Evolutionary conservation across 1,140 invertebrate genomes (phyloP).

Genomic region (Trachymyrmex septentrionalis): DNA sequence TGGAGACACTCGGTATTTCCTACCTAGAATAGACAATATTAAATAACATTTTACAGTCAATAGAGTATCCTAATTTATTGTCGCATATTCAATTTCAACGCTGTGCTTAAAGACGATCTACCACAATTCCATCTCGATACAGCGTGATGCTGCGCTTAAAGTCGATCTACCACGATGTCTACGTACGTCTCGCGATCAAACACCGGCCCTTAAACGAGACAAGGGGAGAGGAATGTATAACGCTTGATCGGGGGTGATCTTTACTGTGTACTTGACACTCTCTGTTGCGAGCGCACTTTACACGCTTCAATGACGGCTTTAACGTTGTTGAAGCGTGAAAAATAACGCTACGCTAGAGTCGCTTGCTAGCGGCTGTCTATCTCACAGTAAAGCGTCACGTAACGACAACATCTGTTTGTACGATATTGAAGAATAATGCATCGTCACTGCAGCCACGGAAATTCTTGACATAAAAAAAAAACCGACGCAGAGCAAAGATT

Average conservation of each 20-base stretch:
- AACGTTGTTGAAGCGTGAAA: slow-evolving; percentile 62
- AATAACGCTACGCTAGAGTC: slow-evolving; percentile 67
- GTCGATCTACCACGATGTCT: slow-evolving; percentile 4
- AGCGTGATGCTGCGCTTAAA: slow-evolving; percentile 33
- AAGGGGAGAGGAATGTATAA: neutral
- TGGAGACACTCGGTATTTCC: too few relatives aligned
- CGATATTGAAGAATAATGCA: slow-evolving; percentile 26
- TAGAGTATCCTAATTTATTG: neutral
- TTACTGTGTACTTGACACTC: slow-evolving; percentile 69
- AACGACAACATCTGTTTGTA: slow-evolving; percentile 62
- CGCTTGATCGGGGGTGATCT: slow-evolving; percentile 47
- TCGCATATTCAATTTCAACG: slow-evolving; percentile 1
- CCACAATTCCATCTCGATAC: neutral
- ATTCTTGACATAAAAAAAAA: neutral
- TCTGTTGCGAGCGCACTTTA: slow-evolving; percentile 47
- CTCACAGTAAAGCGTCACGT: neutral
- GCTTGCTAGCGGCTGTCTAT: slow-evolving; percentile 45
- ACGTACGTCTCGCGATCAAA: slow-evolving; percentile 31
- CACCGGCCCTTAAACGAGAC: slow-evolving; percentile 9
- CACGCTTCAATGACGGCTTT: slow-evolving; percentile 60
- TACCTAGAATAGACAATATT: neutral
- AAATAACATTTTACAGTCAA: neutral
- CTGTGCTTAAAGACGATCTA: slow-evolving; percentile 22
- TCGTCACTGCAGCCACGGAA: neutral
- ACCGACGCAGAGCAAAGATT: neutral